Evolutionary conservation across 2,888 invertebrate genomes (phyloP).

Genomic region (Leptothorax acervorum): DNA sequence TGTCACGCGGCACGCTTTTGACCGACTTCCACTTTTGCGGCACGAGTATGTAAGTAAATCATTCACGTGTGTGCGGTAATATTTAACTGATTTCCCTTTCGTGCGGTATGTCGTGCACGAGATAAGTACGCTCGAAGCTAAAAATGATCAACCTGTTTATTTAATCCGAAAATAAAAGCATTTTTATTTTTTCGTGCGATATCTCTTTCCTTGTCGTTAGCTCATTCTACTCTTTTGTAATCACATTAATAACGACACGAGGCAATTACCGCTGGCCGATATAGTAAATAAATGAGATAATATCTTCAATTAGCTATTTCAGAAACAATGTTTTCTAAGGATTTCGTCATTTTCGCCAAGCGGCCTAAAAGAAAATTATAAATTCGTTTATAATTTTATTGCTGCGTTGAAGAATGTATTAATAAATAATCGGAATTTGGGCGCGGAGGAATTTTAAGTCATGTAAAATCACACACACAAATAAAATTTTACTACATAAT

Average conservation of each 20-base stretch:
- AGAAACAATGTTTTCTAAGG: not conserved
- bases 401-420: not conserved
- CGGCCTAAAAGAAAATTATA: not conserved
- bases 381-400: not conserved
- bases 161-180: not conserved
- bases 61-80: conserved; percentile 25
- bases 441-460: not conserved
- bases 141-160: conserved; percentile 1
- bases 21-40: conserved; percentile 36
- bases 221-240: not conserved
- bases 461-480: not conserved
- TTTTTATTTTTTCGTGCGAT: not conserved
- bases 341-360: not conserved
- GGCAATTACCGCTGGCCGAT: not conserved
- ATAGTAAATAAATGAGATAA: not conserved
- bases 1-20: conserved; percentile 39
- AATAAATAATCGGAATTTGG: not conserved
- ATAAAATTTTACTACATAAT: conserved; percentile 15
- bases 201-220: not conserved
- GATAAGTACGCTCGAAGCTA: not conserved
- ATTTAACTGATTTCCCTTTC: conserved; percentile 30
- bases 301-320: not conserved
- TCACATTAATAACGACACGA: not conserved
- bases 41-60: conserved; percentile 20
- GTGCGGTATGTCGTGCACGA: not conserved